Conservation (phyloP, 2,113 vertebrate genomes). For the Myiozetetes cayanensis region DNA sequence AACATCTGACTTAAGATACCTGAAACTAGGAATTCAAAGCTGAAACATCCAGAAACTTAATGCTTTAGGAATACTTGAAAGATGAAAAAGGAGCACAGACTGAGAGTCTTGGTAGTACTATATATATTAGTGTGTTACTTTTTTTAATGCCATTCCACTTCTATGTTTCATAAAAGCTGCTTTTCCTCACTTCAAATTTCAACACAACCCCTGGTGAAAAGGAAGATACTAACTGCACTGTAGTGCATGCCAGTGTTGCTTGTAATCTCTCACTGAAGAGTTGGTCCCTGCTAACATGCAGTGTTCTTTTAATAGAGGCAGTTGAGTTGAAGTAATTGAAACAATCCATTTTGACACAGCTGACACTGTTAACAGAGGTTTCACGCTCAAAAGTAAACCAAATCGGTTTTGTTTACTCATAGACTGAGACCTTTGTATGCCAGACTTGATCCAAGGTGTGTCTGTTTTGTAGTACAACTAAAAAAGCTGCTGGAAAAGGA, state of each 20-base stretch:
- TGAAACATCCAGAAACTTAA: neutral
- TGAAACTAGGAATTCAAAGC: neutral
- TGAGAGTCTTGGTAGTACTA: neutral
- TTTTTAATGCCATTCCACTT: neutral
- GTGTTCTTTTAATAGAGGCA: neutral
- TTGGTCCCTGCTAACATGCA: neutral
- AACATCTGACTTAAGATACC: neutral
- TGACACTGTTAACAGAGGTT: neutral
- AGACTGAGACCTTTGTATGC: slow-evolving; percentile 16
- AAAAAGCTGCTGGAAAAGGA: neutral
- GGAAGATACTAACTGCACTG: neutral
- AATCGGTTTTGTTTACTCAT: neutral
- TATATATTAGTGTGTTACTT: neutral
- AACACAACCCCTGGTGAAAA: neutral
- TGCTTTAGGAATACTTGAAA: neutral
- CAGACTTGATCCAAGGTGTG: neutral
- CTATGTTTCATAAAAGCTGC: neutral
- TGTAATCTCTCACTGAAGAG: neutral
- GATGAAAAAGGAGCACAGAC: neutral
- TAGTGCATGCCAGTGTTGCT: neutral
- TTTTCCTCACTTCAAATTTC: neutral
- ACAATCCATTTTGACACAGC: neutral
- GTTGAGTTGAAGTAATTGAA: neutral
- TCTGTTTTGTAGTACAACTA: neutral
- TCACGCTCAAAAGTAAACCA: neutral